These are phyloP conservation scores for Dinoponera quadriceps DNA, from an alignment of 1,140 invertebrate species.

Conservation along the genomic window DNA sequence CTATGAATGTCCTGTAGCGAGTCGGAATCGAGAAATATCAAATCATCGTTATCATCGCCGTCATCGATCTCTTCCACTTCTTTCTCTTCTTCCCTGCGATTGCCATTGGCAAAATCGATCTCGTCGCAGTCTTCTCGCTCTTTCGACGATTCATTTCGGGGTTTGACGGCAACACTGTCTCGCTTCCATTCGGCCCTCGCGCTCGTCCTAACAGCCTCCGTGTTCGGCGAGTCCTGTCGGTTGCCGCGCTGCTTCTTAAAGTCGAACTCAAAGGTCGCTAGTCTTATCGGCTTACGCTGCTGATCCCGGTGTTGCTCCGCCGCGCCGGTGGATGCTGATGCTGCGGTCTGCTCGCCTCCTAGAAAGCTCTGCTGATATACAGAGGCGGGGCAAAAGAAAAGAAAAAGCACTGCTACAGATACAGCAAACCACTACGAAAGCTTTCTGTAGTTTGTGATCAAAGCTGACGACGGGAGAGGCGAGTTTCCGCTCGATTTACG, in stretches of 20 bases:
- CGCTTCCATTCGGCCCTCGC: slow-evolving; percentile 50
- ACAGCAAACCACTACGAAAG: slow-evolving; percentile 84
- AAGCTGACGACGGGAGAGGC: slow-evolving; percentile 36
- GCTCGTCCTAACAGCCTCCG: slow-evolving; percentile 5
- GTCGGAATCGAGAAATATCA: slow-evolving; percentile 69
- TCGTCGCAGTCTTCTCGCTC: slow-evolving; percentile 13
- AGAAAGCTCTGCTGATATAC: slow-evolving; percentile 85
- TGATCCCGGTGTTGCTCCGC: slow-evolving; percentile 84
- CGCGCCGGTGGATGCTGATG: slow-evolving; percentile 76
- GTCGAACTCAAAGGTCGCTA: slow-evolving; percentile 81
- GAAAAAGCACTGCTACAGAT: slow-evolving; percentile 84
- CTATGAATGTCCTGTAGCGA: slow-evolving; percentile 72
- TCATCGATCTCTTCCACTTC: slow-evolving; percentile 22
- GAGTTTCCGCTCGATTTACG: slow-evolving; percentile 11
- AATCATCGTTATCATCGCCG: slow-evolving; percentile 68
- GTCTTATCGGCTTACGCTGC: slow-evolving; percentile 84
- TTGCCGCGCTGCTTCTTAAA: slow-evolving; percentile 72
- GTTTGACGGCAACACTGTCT: slow-evolving; percentile 5
- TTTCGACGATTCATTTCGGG: neutral
- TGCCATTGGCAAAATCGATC: slow-evolving; percentile 38
- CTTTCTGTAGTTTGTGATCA: slow-evolving; percentile 65
- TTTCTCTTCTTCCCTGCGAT: neutral
- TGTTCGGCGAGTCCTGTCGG: slow-evolving; percentile 44
- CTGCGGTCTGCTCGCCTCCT: slow-evolving; percentile 83
- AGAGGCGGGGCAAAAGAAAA: slow-evolving; percentile 83